These are phyloP conservation scores for Patiria miniata DNA, from an alignment of 35 echinoderm and acorn worm genomes.

Conservation along the genomic window DNA sequence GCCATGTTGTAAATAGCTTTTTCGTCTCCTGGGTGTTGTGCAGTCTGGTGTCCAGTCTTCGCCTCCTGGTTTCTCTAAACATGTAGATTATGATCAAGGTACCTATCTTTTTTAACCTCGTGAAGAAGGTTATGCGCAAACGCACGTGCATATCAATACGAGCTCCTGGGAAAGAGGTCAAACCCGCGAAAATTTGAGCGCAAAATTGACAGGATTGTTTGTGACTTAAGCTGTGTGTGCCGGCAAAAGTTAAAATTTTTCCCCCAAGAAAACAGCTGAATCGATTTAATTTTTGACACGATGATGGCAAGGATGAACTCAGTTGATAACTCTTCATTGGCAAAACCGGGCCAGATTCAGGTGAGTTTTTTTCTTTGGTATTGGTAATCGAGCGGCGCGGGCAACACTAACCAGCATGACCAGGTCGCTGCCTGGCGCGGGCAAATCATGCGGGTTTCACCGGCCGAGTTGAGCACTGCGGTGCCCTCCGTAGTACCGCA, in stretches of 20 bases:
- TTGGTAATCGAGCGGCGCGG: too few relatives aligned
- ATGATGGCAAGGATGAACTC: not conserved
- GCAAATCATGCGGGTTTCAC: too few relatives aligned
- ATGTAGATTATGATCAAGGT: not conserved
- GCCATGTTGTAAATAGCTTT: constrained; percentile 44
- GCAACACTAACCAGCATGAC: too few relatives aligned
- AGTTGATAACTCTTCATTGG: not conserved
- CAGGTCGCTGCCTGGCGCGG: too few relatives aligned
- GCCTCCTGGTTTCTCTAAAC: not conserved
- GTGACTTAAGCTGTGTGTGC: not conserved
- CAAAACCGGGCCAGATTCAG: constrained; percentile 58
- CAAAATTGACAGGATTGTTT: not conserved
- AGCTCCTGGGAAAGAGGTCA: not conserved
- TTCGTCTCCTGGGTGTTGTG: constrained; percentile 14
- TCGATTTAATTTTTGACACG: too few relatives aligned
- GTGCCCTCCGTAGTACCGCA: too few relatives aligned
- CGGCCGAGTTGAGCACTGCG: too few relatives aligned
- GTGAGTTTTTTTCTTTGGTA: constrained; percentile 20
- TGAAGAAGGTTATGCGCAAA: not conserved
- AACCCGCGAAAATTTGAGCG: not conserved
- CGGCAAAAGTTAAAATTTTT: not conserved
- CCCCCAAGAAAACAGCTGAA: not conserved
- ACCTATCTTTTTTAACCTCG: not conserved
- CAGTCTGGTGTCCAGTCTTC: not conserved
- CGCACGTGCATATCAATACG: too few relatives aligned